Conservation (phyloP, 2,888 invertebrate species). For the Drosophila melanosoma region DNA sequence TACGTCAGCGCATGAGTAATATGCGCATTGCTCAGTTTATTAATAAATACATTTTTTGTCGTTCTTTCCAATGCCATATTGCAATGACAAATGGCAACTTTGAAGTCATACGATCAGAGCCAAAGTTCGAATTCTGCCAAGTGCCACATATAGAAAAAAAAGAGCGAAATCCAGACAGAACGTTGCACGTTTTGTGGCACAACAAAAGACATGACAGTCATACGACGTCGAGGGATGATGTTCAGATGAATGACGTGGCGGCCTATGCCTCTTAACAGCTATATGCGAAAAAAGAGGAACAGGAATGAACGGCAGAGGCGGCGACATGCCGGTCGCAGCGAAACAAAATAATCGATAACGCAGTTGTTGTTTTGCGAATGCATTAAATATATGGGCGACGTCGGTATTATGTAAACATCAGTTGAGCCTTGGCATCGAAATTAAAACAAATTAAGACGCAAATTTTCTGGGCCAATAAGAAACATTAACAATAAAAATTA, state of each 20-base stretch:
- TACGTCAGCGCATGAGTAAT: conserved; percentile 59
- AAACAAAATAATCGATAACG: conserved; percentile 47
- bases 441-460: conserved; percentile 22
- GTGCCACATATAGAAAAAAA: conserved; percentile 26
- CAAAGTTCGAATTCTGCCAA: conserved; percentile 53
- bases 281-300: background rate
- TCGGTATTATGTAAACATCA: conserved; percentile 51
- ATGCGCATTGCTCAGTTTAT: conserved; percentile 37
- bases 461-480: conserved; percentile 7
- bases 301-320: conserved; percentile 13
- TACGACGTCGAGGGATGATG: conserved; percentile 39
- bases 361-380: conserved; percentile 42
- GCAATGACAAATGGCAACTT: conserved; percentile 55
- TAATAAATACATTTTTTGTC: conserved; percentile 40
- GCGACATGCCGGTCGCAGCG: conserved; percentile 52
- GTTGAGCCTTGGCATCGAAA: conserved; percentile 30
- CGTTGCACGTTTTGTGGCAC: conserved; percentile 44
- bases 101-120: conserved; percentile 62
- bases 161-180: conserved; percentile 6
- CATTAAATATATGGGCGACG: conserved; percentile 42
- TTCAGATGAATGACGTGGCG: conserved; percentile 56
- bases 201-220: conserved; percentile 49
- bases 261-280: background rate
- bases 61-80: conserved; percentile 38
- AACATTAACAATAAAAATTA: conserved; percentile 13